Evolutionary conservation across 2,797 vertebrate species (phyloP), one percentile per base, ranked within the genome.

Genomic region (Thunnus albacares): DNA sequence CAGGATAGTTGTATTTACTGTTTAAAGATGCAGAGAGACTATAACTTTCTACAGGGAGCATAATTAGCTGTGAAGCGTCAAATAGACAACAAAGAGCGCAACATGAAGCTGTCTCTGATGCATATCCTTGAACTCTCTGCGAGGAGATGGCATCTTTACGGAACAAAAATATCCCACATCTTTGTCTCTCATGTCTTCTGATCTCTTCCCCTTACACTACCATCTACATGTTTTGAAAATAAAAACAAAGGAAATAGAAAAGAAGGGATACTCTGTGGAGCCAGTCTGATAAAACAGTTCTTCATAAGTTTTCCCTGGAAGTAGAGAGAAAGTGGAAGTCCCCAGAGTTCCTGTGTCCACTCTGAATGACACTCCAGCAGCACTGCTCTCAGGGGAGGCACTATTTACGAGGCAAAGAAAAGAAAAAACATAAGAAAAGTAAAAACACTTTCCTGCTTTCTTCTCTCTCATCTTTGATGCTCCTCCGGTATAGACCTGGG

Each of bases 331-430:
- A 82, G 57, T 72, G 72, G 69, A 62, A 70, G 71, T 94, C 92
- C 88, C 94, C 68, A 86, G 93, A 90, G 94, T 76, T 83, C 70
- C 83, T 90, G 77, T 91, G 93, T 94, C 93, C 93, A 93, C 80
- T 89, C 75, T 82, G 84, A 91, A 79, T 87, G 92, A 92, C 87
- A 87, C 74, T 80, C 85, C 43, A 73, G 77, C 79, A 84, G 82
- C 71, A 10, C 18, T 2, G 45, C 59, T 91, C 93, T 82, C 89
- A 26, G 69, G 90, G 70, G 90, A 92, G 33, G 35, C 70, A 53
- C 65, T 53, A 63, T 85, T 80, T 77, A 83, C 14, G 1, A 79
- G 65, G 70, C 65, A 68, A 63, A 72, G 28, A 57, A 66, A 68
- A 43, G 10, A 38, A 71, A 71, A 71, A 53, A 22, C 20, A 20